Evolutionary conservation across 1,140 invertebrate genomes (phyloP), one percentile per base, ranked within the genome.

Genomic region (Physella acuta): DNA sequence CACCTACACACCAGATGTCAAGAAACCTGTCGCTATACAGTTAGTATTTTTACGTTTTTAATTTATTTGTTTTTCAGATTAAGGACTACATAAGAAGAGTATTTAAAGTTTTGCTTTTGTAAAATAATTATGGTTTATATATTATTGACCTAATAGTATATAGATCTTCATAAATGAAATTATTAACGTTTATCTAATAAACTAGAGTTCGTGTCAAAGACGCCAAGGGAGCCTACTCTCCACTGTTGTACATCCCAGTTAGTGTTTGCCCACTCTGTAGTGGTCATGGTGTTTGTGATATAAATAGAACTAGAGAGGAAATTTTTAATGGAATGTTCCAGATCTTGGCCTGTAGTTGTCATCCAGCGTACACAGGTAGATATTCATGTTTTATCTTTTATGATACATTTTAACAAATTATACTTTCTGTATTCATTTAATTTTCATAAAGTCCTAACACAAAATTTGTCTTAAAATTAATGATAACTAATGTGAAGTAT

Each of bases 241-340:
- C 49, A 16, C 59, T 67, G 20, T 11, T 56, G 49, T 31, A 65
- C 0, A 51, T 73, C 0, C 56, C 55, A 0, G 36, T 73, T 3
- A 55, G 59, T 36, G 31, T 68, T 49, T 73, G 72, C 44, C 67
- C 72, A 11, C 65, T 65, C n/a, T 73, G 72, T 64, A 61, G 26
- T 37, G 52, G 58, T 26, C 51, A 71, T 37, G 72, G 72, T 26
- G 5, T 26, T 5, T 73, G 72, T 65, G 65, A 73, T 31, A 51
- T 53, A 37, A 58, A 39, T 3, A 44, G 68, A 17, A 24, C 61
- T 20, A 37, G n/a, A 17, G 1, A 30, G 8, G 30, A 37, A 51
- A 34, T n/a, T 1, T 55, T 30, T 0, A 51, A n/a, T 11, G 33
- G 44, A n/a, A 30, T 52, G 11, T 68, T 68, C 28, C 62, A 51